Base-by-base conservation (phyloP, 1,140 invertebrate species). In the Dendroctonus ponderosae region DNA sequence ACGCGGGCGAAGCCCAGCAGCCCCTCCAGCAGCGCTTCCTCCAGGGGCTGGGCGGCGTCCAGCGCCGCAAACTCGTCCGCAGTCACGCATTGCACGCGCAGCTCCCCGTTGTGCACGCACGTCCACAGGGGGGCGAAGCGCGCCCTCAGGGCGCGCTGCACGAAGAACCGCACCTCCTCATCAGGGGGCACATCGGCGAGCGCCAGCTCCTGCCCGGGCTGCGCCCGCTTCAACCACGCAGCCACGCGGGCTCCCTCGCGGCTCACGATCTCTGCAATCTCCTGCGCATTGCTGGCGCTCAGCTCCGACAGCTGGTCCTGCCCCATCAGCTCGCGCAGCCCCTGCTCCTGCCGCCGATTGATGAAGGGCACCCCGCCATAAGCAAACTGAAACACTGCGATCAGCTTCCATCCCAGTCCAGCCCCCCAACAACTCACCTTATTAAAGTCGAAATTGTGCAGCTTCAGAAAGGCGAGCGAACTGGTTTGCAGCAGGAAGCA, bases 391-490 rank as follows among this genome's bases (percentile, higher is more conserved):
- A 84, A 82, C 15, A 42, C 59, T 12, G 5, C 48, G 5, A 12
- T 15, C 53, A 60, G 15, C 60, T 38, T 56, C 39, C 5, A n/a
- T 12, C 26, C 11, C n/a, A n/a, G n/a, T 56, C 7, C 41, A 11
- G 49, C 26, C 50, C 0, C 42, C 26, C n/a, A 6, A 51, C 40
- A 41, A 64, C 26, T 65, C 82, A 90, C 89, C 84, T 90, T 89
- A 77, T 90, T 90, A 75, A 90, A 91, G 76, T 91, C 83, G 80
- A 91, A 91, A 38, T 85, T 82, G 75, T 89, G 79, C 54, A 75
- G 76, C 70, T 81, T 79, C 6, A 91, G 76, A 77, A 92, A 92
- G 61, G 85, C 81, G 3, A 89, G 68, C 12, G 85, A 82, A 2
- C 83, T 82, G 7, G 83, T 78, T 79, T 91, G 86, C 74, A 84